Percentiles rank a stretch among this genome's conserved stretches.
Conservation (phyloP, 2,888 invertebrate species). For the Conomelus anceps region DNA sequence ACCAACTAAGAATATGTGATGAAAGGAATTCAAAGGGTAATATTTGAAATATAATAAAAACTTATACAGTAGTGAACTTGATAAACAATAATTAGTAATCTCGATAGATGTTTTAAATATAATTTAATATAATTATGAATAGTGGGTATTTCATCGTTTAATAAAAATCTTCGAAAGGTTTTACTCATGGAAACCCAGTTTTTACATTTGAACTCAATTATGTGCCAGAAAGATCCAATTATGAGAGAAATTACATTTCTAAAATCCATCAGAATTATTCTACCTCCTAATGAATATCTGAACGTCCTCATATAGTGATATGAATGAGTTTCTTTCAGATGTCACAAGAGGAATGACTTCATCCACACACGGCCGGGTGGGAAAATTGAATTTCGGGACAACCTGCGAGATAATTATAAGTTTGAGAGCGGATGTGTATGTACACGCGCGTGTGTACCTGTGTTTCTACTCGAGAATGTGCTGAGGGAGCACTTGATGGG, state of each 20-base stretch:
- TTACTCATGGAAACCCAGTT: no score
- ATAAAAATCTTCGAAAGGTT: no score
- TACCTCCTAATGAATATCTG: not conserved
- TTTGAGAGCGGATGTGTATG: not conserved
- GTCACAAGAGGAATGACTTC: not conserved
- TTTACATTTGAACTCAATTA: no score
- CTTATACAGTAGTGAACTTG: no score
- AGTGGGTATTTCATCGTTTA: no score
- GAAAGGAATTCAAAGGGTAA: no score
- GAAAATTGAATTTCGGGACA: not conserved
- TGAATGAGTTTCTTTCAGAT: not conserved
- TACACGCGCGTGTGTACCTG: not conserved
- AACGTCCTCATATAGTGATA: not conserved
- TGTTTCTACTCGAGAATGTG: not conserved
- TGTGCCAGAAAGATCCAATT: not conserved
- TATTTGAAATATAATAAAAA: no score
- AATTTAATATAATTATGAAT: no score
- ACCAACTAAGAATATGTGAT: no score
- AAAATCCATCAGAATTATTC: not conserved
- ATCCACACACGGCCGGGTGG: not conserved
- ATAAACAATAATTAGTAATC: no score
- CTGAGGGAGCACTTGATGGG: not conserved
- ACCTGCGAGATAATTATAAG: not conserved
- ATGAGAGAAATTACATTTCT: not conserved
- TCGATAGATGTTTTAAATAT: no score